Percentiles rank a stretch among this genome's conserved stretches.
Evolutionary conservation across 2,888 invertebrate species (phyloP).

Genomic region (Slavum lentiscoides): DNA sequence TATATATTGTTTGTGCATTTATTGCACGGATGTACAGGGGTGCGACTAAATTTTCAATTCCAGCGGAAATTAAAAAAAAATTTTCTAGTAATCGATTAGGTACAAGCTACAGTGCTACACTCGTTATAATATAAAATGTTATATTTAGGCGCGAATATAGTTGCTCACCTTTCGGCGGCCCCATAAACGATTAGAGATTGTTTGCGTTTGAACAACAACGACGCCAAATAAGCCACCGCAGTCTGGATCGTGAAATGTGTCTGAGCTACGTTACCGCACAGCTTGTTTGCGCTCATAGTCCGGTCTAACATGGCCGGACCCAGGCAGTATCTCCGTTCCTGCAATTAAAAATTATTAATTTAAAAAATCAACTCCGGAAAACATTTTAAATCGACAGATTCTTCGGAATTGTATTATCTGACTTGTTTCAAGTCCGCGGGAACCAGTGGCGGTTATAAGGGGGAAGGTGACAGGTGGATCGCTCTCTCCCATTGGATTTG

Average conservation of each 20-base stretch:
- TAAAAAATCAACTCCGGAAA: neutral
- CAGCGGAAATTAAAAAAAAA: too few relatives aligned
- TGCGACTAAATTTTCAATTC: too few relatives aligned
- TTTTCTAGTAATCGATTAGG: too few relatives aligned
- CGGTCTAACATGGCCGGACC: conserved; percentile 69
- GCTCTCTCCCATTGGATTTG: too few relatives aligned
- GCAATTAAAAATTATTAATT: neutral
- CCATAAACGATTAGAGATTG: conserved; percentile 39
- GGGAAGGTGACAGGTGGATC: too few relatives aligned
- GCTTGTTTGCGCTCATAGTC: conserved; percentile 66
- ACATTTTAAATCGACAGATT: too few relatives aligned
- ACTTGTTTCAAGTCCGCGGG: too few relatives aligned
- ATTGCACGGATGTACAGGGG: neutral
- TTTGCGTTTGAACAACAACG: conserved; percentile 46
- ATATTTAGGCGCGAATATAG: neutral
- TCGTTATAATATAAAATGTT: neutral
- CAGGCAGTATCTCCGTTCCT: conserved; percentile 80
- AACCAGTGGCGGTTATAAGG: too few relatives aligned
- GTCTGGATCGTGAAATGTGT: conserved; percentile 52
- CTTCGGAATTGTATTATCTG: too few relatives aligned
- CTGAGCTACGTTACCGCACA: conserved; percentile 49
- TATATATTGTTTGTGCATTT: too few relatives aligned
- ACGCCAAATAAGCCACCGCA: conserved; percentile 52
- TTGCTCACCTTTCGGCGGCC: conserved; percentile 32
- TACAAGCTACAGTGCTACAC: too few relatives aligned